Conservation (phyloP, 2,113 vertebrate genomes). For the Epinephelus lanceolatus region DNA sequence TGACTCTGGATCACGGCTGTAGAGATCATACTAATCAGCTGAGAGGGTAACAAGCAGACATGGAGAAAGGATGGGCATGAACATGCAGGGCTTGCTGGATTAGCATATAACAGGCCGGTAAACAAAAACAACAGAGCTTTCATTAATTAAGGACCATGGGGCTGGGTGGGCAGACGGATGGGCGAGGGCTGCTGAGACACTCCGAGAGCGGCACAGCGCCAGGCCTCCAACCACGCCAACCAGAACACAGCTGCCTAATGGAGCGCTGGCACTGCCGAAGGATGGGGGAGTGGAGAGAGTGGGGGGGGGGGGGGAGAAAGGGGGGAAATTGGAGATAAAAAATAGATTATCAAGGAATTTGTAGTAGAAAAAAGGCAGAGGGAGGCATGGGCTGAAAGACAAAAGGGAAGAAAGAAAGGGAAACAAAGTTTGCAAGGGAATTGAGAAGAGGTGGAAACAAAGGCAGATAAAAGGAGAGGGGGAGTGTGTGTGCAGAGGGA, state of each 20-base stretch:
- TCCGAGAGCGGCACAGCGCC: constrained; percentile 71
- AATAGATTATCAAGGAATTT: constrained; percentile 61
- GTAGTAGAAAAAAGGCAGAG: constrained; percentile 18
- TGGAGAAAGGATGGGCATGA: constrained; percentile 36
- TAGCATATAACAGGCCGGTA: constrained; percentile 74
- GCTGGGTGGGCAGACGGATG: constrained; percentile 72
- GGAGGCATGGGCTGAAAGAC: constrained; percentile 41
- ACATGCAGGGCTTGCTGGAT: constrained; percentile 57
- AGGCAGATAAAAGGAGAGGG: constrained; percentile 62
- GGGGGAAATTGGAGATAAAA: constrained; percentile 45
- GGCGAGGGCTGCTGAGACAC: constrained; percentile 69
- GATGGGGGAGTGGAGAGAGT: constrained; percentile 28
- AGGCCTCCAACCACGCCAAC: constrained; percentile 78
- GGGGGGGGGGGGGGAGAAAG: background rate
- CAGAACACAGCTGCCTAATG: constrained; percentile 83
- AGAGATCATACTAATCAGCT: constrained; percentile 39
- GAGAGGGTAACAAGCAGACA: constrained; percentile 48
- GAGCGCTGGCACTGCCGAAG: constrained; percentile 75
- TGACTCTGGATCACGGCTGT: constrained; percentile 23
- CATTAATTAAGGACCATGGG: constrained; percentile 78
- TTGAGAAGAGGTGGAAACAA: constrained; percentile 59
- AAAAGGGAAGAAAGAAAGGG: constrained; percentile 54
- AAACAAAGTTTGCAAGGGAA: constrained; percentile 62
- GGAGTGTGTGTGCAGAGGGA: constrained; percentile 52
- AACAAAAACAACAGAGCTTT: constrained; percentile 78